Conservation (phyloP, 1,140 invertebrate species). For the Bombus confusus region DNA sequence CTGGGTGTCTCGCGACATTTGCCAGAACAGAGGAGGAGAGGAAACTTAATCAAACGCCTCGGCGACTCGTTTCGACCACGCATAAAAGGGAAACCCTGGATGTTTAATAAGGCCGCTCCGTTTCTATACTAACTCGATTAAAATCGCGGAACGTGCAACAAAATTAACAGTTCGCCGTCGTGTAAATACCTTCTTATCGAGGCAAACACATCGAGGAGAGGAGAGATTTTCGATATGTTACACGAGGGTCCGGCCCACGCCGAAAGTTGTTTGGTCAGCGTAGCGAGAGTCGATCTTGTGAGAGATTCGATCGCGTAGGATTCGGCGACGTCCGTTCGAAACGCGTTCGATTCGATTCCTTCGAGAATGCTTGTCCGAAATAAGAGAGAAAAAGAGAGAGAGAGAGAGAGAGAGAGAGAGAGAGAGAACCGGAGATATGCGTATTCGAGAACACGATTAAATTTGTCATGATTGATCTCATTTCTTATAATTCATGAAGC, state of each 20-base stretch:
- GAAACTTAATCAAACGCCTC: constrained; percentile 35
- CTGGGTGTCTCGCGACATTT: constrained; percentile 46
- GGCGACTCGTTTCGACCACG: constrained; percentile 27
- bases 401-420: too few species aligned
- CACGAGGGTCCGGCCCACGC: constrained; percentile 38
- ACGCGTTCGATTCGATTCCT: background rate
- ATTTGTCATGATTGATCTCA: background rate
- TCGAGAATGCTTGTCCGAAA: constrained; percentile 3
- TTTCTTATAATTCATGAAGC: background rate
- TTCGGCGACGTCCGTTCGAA: constrained; percentile 11
- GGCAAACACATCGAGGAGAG: background rate
- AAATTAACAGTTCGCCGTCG: background rate
- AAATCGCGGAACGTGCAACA: background rate
- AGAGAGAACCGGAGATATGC: too few species aligned
- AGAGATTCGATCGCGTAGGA: constrained; percentile 44
- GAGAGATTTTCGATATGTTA: background rate
- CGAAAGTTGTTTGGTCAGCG: constrained; percentile 10
- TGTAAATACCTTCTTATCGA: background rate
- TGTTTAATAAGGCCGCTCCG: background rate
- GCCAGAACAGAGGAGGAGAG: constrained; percentile 23
- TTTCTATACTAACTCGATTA: background rate
- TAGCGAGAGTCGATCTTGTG: background rate
- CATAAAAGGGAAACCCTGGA: constrained; percentile 10
- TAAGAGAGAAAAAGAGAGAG: background rate
- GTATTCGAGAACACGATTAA: background rate